Base-by-base conservation (phyloP, 2,888 invertebrate species). In the Elegia similella region DNA sequence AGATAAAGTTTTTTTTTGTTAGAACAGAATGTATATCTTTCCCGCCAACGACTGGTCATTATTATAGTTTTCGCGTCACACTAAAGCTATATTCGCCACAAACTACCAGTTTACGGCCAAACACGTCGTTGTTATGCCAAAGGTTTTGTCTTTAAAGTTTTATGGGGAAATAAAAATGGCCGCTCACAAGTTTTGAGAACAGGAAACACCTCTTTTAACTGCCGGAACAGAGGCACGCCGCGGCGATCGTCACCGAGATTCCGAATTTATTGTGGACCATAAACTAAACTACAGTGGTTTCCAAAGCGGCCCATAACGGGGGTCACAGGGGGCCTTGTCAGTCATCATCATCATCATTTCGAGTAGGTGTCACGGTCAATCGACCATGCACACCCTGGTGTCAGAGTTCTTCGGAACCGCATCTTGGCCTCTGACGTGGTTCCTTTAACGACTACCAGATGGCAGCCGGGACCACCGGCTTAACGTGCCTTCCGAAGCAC, bases 181-280 rank as follows among this genome's bases (percentile, higher is more conserved):
- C 32, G 32, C 16, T 50, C 50, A 10, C 32, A 43, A 43, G 43
- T 43, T 54, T 30, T 15, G 42, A 34, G 30, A 54, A 32, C 53
- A 46, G 53, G 53, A 54, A 54, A 54, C 43, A 54, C 53, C 43
- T 54, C 30, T 52, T 17, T 52, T 43, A 54, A 50, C 42, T n/a
- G 15, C 16, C 53, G 53, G 53, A 32, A 16, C 43, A 13, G 15
- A 15, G 43, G 53, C 53, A 54, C 53, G 53, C 42, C 13, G 32
- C 43, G 10, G 38, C 17, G 53, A 54, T 54, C 53, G 16, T 42
- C 53, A 16, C 43, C n/a, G n/a, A 54, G 53, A 54, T 54, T 54
- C 43, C 30, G 53, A 30, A 43, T 54, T 54, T 54, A 54, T 54
- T 54, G 53, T 30, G 8, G 32, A 23, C 29, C 53, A 44, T 54